A percentile compares a stretch with the other conserved stretches of the same genome.
phyloP scores from a whole-genome alignment of 1,140 invertebrate genomes.

The Lucilia cuprina region DNA sequence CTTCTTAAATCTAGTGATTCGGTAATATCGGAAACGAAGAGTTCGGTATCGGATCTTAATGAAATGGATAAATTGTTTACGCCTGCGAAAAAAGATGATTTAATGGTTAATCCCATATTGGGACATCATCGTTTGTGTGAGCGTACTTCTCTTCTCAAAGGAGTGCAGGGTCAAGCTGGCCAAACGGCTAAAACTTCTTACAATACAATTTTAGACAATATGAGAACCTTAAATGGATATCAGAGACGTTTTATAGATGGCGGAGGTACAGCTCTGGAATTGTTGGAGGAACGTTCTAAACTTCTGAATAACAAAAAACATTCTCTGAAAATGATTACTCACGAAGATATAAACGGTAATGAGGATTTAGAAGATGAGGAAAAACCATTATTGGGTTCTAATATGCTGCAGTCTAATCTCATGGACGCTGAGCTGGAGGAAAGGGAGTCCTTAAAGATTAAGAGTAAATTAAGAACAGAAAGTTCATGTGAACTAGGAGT shows the following conservation, averaged over 20 bases:
- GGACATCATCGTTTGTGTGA: conserved; percentile 70
- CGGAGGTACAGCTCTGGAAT: conserved; percentile 54
- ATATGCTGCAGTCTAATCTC: conserved; percentile 43
- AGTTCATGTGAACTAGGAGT: conserved; percentile 21
- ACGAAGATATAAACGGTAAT: conserved; percentile 18
- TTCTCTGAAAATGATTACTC: not conserved
- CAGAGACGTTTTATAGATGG: conserved; percentile 55
- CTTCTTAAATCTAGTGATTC: conserved; percentile 61
- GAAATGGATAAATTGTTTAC: conserved; percentile 60
- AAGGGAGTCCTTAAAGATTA: not conserved
- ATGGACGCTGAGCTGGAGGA: conserved; percentile 32
- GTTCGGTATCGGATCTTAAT: conserved; percentile 59
- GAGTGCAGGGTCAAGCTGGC: not conserved
- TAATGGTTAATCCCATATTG: conserved; percentile 65
- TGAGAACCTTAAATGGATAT: conserved; percentile 48
- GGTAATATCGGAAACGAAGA: conserved; percentile 61
- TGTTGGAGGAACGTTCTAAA: conserved; percentile 44
- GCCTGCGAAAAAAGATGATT: conserved; percentile 59
- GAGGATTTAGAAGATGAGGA: conserved; percentile 52
- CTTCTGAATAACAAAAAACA: not conserved
- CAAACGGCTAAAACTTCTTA: conserved; percentile 48
- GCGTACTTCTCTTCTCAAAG: conserved; percentile 41
- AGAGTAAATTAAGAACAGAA: conserved; percentile 3
- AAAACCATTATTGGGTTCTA: conserved; percentile 47
- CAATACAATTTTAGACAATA: conserved; percentile 53